phyloP scores from a whole-genome alignment of 2,888 invertebrate species.

The Agriopis aurantiaria region DNA sequence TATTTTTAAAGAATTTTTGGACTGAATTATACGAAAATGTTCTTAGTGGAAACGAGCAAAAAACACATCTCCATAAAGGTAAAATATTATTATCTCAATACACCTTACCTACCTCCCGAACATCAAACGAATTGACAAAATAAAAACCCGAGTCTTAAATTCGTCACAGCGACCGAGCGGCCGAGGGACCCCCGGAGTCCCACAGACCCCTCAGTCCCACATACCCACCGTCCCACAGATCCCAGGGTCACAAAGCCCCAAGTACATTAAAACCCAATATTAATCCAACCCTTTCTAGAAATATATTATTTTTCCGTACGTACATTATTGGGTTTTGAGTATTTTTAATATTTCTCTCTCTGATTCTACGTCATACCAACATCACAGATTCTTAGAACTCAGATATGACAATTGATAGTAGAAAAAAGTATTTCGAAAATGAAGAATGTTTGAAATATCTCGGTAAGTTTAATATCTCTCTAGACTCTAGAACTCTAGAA shows the following conservation, averaged over 20 bases:
- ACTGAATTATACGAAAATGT: neutral
- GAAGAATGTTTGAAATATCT: neutral
- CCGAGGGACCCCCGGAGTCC: constrained; percentile 8
- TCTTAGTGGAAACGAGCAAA: neutral
- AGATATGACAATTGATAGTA: neutral
- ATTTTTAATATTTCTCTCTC: constrained; percentile 65
- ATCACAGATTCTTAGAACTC: neutral
- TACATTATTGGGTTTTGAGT: constrained; percentile 45
- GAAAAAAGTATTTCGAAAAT: neutral
- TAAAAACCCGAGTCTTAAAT: constrained; percentile 24
- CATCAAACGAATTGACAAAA: constrained; percentile 29
- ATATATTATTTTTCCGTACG: constrained; percentile 50
- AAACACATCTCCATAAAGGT: too few species aligned
- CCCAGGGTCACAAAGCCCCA: constrained; percentile 29
- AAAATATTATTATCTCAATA: constrained; percentile 1
- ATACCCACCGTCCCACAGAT: constrained; percentile 18
- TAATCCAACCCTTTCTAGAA: constrained; percentile 64
- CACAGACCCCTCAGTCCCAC: constrained; percentile 14
- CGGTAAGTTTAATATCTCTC: neutral
- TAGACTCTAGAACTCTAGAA: too few species aligned
- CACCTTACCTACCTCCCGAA: constrained; percentile 4
- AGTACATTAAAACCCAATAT: constrained; percentile 55
- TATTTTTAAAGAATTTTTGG: too few species aligned
- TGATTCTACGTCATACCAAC: constrained; percentile 33
- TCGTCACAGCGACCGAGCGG: constrained; percentile 13